phyloP scores from a whole-genome alignment of 2,797 vertebrate species.

The Ceyx erithaca region DNA sequence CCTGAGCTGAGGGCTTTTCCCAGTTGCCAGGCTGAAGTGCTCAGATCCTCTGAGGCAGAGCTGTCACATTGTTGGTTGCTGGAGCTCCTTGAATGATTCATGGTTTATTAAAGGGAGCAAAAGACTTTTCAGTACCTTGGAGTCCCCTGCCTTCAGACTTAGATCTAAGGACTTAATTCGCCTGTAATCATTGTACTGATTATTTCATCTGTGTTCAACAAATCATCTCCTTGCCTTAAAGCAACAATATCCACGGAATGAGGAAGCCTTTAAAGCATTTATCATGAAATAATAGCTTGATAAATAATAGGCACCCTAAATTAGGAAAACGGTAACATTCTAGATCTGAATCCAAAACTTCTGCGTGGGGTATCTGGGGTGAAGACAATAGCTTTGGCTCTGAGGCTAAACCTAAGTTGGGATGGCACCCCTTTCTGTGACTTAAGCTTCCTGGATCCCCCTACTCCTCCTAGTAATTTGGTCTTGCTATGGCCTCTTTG shows the following conservation, averaged over 20 bases:
- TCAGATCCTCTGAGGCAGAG: neutral
- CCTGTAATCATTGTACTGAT: neutral
- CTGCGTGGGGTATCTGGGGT: too few species aligned
- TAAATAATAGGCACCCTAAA: neutral
- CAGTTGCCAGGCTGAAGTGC: neutral
- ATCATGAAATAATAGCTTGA: neutral
- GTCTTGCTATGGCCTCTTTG: neutral
- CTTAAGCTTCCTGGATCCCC: neutral
- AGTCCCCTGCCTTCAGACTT: neutral
- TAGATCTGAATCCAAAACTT: neutral
- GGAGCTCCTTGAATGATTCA: neutral
- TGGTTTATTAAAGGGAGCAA: neutral
- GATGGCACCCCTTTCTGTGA: neutral
- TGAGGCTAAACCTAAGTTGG: neutral
- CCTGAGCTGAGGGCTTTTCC: fast-evolving
- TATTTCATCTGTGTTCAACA: neutral
- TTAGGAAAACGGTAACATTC: neutral
- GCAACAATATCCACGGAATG: neutral
- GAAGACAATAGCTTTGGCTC: neutral
- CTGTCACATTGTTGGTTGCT: fast-evolving
- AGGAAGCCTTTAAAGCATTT: neutral
- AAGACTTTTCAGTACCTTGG: neutral
- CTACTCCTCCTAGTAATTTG: neutral
- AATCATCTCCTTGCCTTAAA: neutral
- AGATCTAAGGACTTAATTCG: neutral